Evolutionary conservation across 2,797 vertebrate species (phyloP).

Genomic region (Discoglossus pictus): DNA sequence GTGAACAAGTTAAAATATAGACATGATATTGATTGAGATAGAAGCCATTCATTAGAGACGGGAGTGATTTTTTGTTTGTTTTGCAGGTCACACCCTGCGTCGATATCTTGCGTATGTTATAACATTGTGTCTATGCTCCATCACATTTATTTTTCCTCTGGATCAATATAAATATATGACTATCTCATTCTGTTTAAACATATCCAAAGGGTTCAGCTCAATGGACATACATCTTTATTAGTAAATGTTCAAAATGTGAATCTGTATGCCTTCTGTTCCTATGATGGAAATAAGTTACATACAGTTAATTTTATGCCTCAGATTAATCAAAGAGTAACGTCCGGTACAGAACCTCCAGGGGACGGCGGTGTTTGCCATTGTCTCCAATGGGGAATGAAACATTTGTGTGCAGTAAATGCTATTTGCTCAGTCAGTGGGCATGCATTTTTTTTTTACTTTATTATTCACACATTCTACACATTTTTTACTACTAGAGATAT

Average conservation of each 20-base stretch:
- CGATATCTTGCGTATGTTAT: constrained; percentile 28
- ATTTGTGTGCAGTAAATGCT: no score
- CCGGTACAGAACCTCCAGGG: no score
- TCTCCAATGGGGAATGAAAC: no score
- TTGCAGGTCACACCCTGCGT: constrained; percentile 30
- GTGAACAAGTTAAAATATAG: constrained; percentile 19
- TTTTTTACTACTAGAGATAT: no score
- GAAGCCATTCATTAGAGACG: constrained; percentile 35
- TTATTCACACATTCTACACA: no score
- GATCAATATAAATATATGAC: constrained; percentile 33
- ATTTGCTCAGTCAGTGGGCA: no score
- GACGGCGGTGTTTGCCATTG: no score
- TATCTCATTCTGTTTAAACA: constrained; percentile 14
- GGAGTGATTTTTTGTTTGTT: constrained; percentile 7
- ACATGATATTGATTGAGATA: constrained; percentile 24
- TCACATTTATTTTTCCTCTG: constrained; percentile 19
- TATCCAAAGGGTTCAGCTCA: constrained; percentile 1
- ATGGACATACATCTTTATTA: constrained; percentile 22
- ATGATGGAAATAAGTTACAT: constrained; percentile 6
- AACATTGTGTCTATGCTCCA: constrained; percentile 24
- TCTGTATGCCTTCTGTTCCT: no score
- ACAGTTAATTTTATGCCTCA: background rate
- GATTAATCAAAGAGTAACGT: background rate
- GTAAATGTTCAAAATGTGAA: constrained; percentile 1
- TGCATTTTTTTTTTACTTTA: no score